Evolutionary conservation across 2,113 vertebrate species (phyloP).

Genomic region (Sinosuthora webbiana): DNA sequence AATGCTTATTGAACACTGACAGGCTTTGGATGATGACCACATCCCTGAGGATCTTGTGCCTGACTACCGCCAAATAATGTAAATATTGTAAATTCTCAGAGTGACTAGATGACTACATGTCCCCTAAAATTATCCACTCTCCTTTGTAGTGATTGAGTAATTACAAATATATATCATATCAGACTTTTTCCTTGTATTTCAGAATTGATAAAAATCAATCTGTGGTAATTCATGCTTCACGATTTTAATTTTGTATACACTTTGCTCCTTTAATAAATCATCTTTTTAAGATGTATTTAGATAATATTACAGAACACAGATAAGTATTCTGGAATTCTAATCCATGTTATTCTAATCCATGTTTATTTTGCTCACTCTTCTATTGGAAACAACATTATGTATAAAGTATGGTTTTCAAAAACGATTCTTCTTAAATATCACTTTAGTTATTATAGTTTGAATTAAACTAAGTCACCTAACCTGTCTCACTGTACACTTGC

Average conservation of each 20-base stretch:
- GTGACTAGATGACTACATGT: not conserved
- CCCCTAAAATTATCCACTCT: not conserved
- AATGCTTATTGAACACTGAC: not conserved
- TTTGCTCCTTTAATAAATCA: not conserved
- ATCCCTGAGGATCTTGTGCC: not conserved
- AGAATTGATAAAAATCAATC: not conserved
- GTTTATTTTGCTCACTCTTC: not conserved
- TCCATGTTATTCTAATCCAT: not conserved
- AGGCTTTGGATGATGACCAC: not conserved
- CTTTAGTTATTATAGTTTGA: not conserved
- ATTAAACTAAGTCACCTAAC: not conserved
- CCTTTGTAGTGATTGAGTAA: not conserved
- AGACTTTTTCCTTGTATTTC: not conserved
- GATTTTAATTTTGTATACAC: not conserved
- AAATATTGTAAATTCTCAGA: not conserved
- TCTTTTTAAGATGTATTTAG: not conserved
- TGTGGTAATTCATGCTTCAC: not conserved
- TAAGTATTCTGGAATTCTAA: not conserved
- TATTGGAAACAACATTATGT: not conserved
- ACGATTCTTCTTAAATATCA: not conserved
- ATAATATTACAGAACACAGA: not conserved
- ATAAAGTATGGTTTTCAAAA: not conserved
- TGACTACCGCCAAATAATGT: rapidly evolving
- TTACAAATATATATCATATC: not conserved
- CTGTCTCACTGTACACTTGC: not conserved